Evolutionary conservation across 2,797 vertebrate species (phyloP).

Genomic region (Chlorospingus flavigularis): DNA sequence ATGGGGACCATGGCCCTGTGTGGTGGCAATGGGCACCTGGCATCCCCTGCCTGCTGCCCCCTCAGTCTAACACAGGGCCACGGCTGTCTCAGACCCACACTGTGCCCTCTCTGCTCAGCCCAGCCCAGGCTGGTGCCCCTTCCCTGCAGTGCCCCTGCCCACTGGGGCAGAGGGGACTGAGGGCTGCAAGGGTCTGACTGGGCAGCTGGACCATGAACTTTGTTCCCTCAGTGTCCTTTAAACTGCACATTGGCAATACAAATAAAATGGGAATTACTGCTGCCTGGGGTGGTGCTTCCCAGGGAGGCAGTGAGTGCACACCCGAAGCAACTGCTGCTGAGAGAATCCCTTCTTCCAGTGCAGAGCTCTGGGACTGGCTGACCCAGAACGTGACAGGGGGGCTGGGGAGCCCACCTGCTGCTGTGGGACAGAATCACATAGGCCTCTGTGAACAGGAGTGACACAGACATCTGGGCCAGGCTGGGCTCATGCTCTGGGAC

Average conservation of each 20-base stretch:
- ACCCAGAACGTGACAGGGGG: neutral
- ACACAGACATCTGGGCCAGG: neutral
- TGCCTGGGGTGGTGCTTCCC: neutral
- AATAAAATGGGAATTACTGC: neutral
- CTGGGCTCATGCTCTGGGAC: neutral
- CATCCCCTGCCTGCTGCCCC: neutral
- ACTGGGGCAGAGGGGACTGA: fast-evolving
- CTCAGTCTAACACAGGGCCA: fast-evolving
- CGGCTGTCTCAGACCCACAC: neutral
- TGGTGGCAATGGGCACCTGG: neutral
- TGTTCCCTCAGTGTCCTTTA: neutral
- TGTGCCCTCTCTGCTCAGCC: neutral
- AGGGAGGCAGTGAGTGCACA: neutral
- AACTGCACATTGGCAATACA: neutral
- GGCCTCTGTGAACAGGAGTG: neutral
- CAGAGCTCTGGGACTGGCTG: fast-evolving
- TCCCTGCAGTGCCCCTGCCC: neutral
- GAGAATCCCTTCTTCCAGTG: neutral
- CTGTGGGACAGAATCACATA: neutral
- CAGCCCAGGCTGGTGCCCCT: neutral
- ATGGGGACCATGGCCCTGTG: neutral
- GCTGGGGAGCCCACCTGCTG: fast-evolving
- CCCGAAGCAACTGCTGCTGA: neutral
- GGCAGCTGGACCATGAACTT: neutral
- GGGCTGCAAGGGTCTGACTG: neutral